Conservation (phyloP, 2,888 invertebrate genomes). For the Pediacus dermestoides region DNA sequence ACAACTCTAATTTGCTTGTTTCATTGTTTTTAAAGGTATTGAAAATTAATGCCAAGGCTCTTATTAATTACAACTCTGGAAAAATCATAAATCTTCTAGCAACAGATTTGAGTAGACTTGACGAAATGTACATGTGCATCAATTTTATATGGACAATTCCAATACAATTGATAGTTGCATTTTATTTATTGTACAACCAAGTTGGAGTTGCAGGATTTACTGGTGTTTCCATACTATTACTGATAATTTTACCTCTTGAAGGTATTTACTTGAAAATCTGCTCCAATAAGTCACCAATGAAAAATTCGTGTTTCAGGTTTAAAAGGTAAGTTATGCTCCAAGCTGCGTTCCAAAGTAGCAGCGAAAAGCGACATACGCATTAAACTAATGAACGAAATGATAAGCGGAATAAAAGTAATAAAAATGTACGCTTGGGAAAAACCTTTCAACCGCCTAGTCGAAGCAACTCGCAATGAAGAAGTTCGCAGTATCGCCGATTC, state of each 20-base stretch:
- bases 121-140: neutral
- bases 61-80: neutral
- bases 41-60: neutral
- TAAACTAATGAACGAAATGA: slow-evolving; percentile 5
- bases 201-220: neutral
- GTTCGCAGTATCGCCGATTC: neutral
- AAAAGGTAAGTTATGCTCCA: neutral
- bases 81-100: slow-evolving; percentile 1
- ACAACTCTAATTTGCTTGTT: neutral
- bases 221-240: neutral
- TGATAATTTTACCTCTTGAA: neutral
- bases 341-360: neutral
- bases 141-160: neutral
- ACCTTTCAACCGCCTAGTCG: neutral
- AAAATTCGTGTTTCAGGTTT: slow-evolving; percentile 2
- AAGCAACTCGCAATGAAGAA: neutral
- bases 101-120: slow-evolving; percentile 1
- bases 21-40: too few relatives aligned
- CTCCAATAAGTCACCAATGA: neutral
- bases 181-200: neutral
- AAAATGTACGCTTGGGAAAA: slow-evolving; percentile 12
- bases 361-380: slow-evolving; percentile 1
- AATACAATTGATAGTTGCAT: neutral
- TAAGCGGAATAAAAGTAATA: slow-evolving; percentile 4
- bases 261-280: neutral